Base-by-base conservation (phyloP, 1,140 invertebrate species). In the Magallana ariakensis region DNA sequence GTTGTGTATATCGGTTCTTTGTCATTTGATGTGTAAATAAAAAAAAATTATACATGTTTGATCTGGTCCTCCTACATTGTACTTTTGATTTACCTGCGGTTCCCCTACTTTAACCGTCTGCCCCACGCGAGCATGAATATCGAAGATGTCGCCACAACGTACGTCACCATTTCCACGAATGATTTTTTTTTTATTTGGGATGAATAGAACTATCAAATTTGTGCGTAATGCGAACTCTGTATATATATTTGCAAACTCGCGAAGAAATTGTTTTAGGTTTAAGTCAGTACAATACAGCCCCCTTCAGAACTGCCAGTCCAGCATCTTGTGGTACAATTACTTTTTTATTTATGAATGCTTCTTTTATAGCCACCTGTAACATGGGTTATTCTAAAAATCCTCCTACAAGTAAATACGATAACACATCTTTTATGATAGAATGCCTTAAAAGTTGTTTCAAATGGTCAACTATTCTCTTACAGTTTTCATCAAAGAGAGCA, bases 231-330 rank as follows among this genome's bases (percentile, higher is more conserved):
- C 75, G 55, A 11, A 86, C 46, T 53, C 85, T 80, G 62, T 82
- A 86, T 19, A 80, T 82, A 82, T 82, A 86, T 33, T 82, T 81
- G 62, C 85, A 86, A 80, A 86, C 60, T 60, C 85, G n/a, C 19
- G 85, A 58, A 11, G 75, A 10, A 19, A 86, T 70, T 7, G 60
- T 57, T 11, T 86, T 82, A 60, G 85, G 85, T 15, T 86, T 82
- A 86, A 81, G 85, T 54, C 85, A 75, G 46, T 86, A 86, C 15
- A 86, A 26, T 1, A 86, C 85, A 10, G 85, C 75, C 10, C 85
- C 85, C 54, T 82, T 82, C 9, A 87, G n/a, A 46, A 84, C 86
- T 0, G 86, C 83, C n/a, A 84, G 4, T 53, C 83, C 62, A 15
- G 80, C n/a, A n/a, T n/a, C n/a, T n/a, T n/a, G n/a, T n/a, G n/a